A percentile compares a stretch with the other conserved stretches of the same genome.
Evolutionary conservation across 2,797 vertebrate genomes (phyloP).

Genomic region (Corythornis leucogaster): DNA sequence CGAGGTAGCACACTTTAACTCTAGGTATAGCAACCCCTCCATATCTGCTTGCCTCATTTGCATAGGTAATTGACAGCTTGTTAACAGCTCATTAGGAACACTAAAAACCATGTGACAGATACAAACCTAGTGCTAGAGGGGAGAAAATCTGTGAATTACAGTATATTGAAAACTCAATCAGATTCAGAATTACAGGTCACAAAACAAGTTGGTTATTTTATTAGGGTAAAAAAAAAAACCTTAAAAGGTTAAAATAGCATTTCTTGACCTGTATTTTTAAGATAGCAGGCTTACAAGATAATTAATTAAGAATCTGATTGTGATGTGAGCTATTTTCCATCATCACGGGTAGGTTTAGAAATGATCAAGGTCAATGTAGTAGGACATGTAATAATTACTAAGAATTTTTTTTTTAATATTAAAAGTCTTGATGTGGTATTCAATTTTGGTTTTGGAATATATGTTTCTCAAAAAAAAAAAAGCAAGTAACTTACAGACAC

Average conservation of each 20-base stretch:
- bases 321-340: neutral
- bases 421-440: constrained; percentile 20
- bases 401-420: neutral
- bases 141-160: constrained; percentile 78
- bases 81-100: constrained; percentile 87
- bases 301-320: constrained; percentile 48
- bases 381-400: constrained; percentile 17
- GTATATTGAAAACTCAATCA: constrained; percentile 78
- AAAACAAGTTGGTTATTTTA: constrained; percentile 66
- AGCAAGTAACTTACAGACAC: constrained; percentile 46
- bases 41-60: constrained; percentile 77
- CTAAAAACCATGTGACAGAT: constrained; percentile 82
- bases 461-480: constrained; percentile 64
- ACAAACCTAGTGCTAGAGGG: constrained; percentile 75
- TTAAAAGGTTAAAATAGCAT: constrained; percentile 44
- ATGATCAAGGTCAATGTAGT: neutral
- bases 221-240: constrained; percentile 55
- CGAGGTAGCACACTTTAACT: constrained; percentile 76
- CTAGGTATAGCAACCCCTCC: constrained; percentile 73
- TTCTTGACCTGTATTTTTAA: constrained; percentile 57
- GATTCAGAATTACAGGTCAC: constrained; percentile 75
- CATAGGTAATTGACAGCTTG: constrained; percentile 86
- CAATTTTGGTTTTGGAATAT: constrained; percentile 55
- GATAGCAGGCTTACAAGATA: constrained; percentile 9
- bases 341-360: neutral